Evolutionary conservation across 2,113 vertebrate genomes (phyloP).

Genomic region (Oxyruncus cristatus): DNA sequence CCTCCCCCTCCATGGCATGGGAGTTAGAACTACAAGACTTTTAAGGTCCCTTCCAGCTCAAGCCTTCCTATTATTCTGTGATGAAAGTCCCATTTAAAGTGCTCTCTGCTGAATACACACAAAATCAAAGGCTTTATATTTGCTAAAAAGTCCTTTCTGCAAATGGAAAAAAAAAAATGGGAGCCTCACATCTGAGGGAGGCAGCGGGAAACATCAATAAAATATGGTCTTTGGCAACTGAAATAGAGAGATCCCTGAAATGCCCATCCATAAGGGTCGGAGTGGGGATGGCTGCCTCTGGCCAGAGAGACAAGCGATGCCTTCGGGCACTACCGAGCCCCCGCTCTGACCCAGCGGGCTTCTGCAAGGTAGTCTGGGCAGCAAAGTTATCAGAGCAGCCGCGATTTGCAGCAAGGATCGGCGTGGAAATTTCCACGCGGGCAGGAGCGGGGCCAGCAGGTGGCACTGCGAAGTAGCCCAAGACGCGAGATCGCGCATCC

Average conservation of each 20-base stretch:
- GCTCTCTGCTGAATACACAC: no score
- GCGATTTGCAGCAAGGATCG: fast-evolving
- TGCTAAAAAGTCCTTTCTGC: neutral
- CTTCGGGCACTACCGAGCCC: neutral
- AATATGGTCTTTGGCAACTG: fast-evolving
- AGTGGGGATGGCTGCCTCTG: fast-evolving
- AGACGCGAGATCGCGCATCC: neutral
- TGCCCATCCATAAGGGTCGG: fast-evolving
- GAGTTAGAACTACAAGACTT: neutral
- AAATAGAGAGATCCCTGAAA: fast-evolving
- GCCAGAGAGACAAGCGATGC: neutral
- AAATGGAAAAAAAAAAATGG: fast-evolving
- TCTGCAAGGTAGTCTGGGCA: neutral
- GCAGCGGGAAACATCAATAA: neutral
- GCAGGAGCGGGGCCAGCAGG: slow-evolving; percentile 9
- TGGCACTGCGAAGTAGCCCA: slow-evolving; percentile 58
- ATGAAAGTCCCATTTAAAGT: neutral
- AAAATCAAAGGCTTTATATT: neutral
- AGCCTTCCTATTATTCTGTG: neutral
- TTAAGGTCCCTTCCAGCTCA: neutral
- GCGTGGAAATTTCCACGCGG: slow-evolving; percentile 57
- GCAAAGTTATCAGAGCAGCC: neutral
- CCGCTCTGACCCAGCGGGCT: neutral
- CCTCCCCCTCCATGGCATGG: no score
- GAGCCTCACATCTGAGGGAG: neutral